A percentile compares a stretch with the other conserved stretches of the same genome.
These are phyloP conservation scores for Amblyopsis hoosieri DNA, from an alignment of 2,797 vertebrate species.

Conservation along the genomic window DNA sequence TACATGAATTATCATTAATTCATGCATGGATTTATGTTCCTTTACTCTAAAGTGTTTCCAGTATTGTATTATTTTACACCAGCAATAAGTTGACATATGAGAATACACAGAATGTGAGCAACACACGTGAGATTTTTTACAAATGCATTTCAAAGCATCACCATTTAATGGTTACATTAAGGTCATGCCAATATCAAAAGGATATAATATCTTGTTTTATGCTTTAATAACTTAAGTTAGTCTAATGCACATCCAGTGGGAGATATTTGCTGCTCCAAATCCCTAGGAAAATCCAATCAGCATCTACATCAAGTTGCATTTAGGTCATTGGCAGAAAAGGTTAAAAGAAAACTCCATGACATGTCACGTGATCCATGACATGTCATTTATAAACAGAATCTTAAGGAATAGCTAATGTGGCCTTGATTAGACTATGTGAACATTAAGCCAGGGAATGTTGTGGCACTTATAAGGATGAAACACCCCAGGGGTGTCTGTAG, in stretches of 20 bases:
- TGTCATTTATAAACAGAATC: constrained; percentile 69
- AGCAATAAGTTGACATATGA: no score
- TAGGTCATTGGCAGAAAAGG: constrained; percentile 75
- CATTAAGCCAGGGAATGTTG: constrained; percentile 69
- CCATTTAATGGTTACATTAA: constrained; percentile 35
- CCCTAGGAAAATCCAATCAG: constrained; percentile 54
- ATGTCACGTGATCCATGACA: constrained; percentile 59
- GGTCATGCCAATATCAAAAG: constrained; percentile 49
- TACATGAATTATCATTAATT: no score
- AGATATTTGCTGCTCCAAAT: constrained; percentile 51
- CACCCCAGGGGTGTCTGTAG: constrained; percentile 14
- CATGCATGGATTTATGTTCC: no score
- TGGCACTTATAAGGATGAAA: constrained; percentile 56
- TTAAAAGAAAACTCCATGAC: constrained; percentile 39
- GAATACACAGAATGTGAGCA: no score
- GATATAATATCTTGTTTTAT: constrained; percentile 22
- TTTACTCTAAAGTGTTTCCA: no score
- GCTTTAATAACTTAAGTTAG: constrained; percentile 29
- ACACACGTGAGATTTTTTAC: constrained; percentile 19
- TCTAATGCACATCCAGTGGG: constrained; percentile 51
- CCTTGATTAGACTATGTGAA: constrained; percentile 73
- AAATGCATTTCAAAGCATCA: constrained; percentile 35
- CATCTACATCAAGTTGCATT: constrained; percentile 64
- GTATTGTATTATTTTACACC: background rate
- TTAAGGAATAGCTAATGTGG: constrained; percentile 80